Base-by-base conservation (phyloP, 2,113 vertebrate species). In the Hypomesus transpacificus region DNA sequence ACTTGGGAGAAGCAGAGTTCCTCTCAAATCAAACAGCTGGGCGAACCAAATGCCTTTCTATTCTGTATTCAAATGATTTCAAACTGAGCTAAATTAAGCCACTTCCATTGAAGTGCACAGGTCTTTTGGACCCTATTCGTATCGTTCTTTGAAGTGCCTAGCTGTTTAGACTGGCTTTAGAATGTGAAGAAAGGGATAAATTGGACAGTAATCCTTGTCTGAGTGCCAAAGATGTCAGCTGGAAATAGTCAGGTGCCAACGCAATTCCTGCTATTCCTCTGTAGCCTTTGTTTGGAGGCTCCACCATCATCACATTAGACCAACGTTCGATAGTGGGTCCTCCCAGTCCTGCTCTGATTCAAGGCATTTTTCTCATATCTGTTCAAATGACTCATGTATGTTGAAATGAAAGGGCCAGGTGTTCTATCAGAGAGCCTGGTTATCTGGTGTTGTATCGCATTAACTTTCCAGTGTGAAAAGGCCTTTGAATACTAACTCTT, bases 371-470 rank as follows among this genome's bases (percentile, higher is more conserved):
- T 24, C 69, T 46, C 69, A 70, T 67, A 75, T 24, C 76, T 67
- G 60, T 85, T 75, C 79, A 77, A 64, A 46, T 76, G 81, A 75
- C 61, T 84, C 76, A 34, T 83, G 85, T 81, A 75, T 46, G 74
- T 71, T 16, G 76, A 75, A 82, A 61, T 89, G 86, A 92, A 92
- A 91, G 70, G 87, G 46, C 86, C 91, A 92, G 90, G 89, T 92
- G 91, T 73, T 75, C 68, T 90, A 87, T 91, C 51, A 75, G 75
- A 83, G 76, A 62, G 74, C 68, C 68, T 65, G 20, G 74, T 74
- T 71, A 70, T 74, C 46, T 64, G 58, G 75, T 56, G 34, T 75
- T 78, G 77, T 82, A 74, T 68, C 71, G 52, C 64, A 63, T 74
- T 58, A 58, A 46, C 72, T 75, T 80, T 75, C 66, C 71, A 46